A percentile compares a stretch with the other conserved stretches of the same genome.
phyloP scores from a whole-genome alignment of 2,113 vertebrate species.

The Cichladusa arquata region DNA sequence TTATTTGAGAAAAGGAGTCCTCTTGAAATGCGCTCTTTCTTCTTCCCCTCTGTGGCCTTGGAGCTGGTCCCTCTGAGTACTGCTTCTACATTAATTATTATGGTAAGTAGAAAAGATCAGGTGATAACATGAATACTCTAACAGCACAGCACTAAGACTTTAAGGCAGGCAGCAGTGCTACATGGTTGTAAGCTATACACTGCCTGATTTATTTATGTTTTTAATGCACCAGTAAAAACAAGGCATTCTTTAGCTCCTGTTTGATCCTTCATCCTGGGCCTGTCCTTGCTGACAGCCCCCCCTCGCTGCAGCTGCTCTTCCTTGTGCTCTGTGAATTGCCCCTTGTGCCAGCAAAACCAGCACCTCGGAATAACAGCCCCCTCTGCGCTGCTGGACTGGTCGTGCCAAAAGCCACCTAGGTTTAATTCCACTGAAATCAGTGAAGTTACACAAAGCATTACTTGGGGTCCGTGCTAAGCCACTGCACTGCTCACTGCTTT shows the following conservation, averaged over 20 bases:
- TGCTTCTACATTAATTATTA: conserved; percentile 62
- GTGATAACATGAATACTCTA: conserved; percentile 53
- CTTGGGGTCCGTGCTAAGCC: neutral
- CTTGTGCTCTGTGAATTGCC: neutral
- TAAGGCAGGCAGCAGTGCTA: neutral
- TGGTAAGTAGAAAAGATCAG: conserved; percentile 54
- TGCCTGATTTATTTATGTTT: conserved; percentile 15
- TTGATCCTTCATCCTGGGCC: neutral
- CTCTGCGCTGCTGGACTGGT: neutral
- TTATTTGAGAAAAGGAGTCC: conserved; percentile 57
- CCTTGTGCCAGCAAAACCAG: neutral
- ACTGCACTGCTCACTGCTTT: neutral
- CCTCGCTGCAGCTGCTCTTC: neutral
- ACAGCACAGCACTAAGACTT: conserved; percentile 5
- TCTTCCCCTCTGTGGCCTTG: conserved; percentile 51
- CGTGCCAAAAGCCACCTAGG: neutral
- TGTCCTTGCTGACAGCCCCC: neutral
- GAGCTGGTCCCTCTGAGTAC: conserved; percentile 34
- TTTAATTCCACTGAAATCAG: neutral
- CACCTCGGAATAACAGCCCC: neutral
- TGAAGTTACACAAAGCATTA: neutral
- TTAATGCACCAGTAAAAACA: neutral
- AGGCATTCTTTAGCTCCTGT: neutral
- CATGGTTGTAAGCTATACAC: neutral
- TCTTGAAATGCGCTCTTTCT: conserved; percentile 60